Evolutionary conservation across 1,140 invertebrate genomes (phyloP).

Genomic region (Oryctes rhinoceros): DNA sequence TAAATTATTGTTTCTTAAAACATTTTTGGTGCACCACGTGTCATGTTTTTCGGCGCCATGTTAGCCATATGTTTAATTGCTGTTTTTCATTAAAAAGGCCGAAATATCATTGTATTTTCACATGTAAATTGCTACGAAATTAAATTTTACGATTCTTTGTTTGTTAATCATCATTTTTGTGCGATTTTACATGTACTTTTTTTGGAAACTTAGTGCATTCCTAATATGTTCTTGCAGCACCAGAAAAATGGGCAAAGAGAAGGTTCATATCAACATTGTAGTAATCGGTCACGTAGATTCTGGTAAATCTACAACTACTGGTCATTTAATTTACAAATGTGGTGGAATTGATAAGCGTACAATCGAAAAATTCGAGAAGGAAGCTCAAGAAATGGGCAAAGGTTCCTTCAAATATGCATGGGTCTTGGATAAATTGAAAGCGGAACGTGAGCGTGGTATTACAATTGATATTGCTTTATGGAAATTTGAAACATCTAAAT

Average conservation of each 20-base stretch:
- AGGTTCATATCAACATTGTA: constrained; percentile 99
- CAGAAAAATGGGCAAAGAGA: constrained; percentile 88
- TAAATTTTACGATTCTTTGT: background rate
- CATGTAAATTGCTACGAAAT: background rate
- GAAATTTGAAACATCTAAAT: constrained; percentile 98
- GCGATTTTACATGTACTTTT: constrained; percentile 7
- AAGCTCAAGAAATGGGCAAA: constrained; percentile 97
- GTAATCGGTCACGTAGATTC: constrained; percentile 99
- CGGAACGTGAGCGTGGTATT: constrained; percentile 99
- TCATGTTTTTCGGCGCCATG: constrained; percentile 52
- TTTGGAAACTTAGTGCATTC: background rate
- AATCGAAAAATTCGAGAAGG: constrained; percentile 97
- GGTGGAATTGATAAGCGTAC: constrained; percentile 96
- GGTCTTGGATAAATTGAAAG: constrained; percentile 98
- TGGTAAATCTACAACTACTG: constrained; percentile 97
- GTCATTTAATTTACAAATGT: constrained; percentile 97
- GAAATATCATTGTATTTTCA: constrained; percentile 5
- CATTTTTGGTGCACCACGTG: constrained; percentile 56
- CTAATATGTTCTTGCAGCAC: constrained; percentile 18
- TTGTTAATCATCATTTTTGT: background rate
- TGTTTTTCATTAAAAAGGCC: constrained; percentile 19
- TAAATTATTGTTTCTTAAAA: constrained; percentile 45
- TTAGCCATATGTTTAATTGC: constrained; percentile 58
- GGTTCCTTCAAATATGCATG: constrained; percentile 98
- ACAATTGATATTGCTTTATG: constrained; percentile 99